A percentile compares a stretch with the other conserved stretches of the same genome.
Conservation (phyloP, 1,140 invertebrate genomes). For the Hermatobates lingyangjiaoensis region DNA sequence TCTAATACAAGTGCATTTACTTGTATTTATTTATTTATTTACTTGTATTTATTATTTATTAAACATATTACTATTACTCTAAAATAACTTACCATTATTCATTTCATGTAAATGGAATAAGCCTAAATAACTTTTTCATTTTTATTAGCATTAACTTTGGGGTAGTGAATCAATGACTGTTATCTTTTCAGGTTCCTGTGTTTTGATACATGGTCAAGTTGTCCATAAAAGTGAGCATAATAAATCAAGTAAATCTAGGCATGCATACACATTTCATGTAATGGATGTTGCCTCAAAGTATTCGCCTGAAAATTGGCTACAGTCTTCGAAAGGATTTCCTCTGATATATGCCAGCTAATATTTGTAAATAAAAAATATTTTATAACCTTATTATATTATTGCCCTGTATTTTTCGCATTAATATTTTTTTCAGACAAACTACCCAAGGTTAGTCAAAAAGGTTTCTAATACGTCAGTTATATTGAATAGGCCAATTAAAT, state of each 20-base stretch:
- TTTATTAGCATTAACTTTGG: neutral
- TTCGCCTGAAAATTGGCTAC: slow-evolving; percentile 71
- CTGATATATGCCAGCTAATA: slow-evolving; percentile 35
- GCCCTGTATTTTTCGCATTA: slow-evolving; percentile 5
- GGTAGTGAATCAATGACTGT: neutral
- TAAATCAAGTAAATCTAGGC: slow-evolving; percentile 58
- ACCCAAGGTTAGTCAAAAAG: too few relatives aligned
- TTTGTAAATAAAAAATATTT: too few relatives aligned
- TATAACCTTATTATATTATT: neutral
- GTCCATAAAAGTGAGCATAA: slow-evolving; percentile 84
- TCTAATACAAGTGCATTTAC: too few relatives aligned
- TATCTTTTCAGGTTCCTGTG: slow-evolving; percentile 48
- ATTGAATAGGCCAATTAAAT: too few relatives aligned
- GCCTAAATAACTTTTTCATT: too few relatives aligned
- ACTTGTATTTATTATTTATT: too few relatives aligned
- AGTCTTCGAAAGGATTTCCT: slow-evolving; percentile 39
- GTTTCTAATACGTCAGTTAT: too few relatives aligned
- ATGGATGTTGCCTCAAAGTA: slow-evolving; percentile 63
- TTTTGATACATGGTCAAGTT: slow-evolving; percentile 82
- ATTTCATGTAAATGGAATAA: too few relatives aligned
- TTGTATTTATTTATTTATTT: too few relatives aligned
- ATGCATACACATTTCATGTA: slow-evolving; percentile 91
- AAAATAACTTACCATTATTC: too few relatives aligned
- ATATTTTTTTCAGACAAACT: slow-evolving; percentile 17
- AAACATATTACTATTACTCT: too few relatives aligned